Base-by-base conservation (phyloP, 2,888 invertebrate species). In the Osedax frankpressi region DNA sequence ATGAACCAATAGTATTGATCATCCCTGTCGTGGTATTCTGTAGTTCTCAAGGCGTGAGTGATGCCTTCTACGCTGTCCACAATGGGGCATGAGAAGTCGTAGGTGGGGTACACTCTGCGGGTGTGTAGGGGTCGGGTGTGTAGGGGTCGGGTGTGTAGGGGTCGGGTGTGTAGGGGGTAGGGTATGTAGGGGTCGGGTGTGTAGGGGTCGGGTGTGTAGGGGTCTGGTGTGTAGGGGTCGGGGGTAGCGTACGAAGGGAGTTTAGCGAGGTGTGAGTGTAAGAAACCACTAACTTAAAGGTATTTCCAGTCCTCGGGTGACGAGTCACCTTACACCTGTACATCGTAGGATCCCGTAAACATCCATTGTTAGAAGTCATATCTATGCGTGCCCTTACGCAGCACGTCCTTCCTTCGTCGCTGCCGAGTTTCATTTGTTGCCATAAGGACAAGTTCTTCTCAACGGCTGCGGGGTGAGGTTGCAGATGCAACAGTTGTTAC, bases 31-130 rank as follows among this genome's bases (percentile, higher is more conserved):
- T 94, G 94, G 85, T 99, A 99, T 86, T 99, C 98, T 86, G 94
- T 97, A 0, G 98, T 99, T 70, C 98, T 88, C 72, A 99, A 86
- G 0, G 95, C 93, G 83, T 99, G 98, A 0, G 98, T 99, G 25
- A 99, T 95, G 73, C 92, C 91, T 86, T 99, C 98, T 71, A 96
- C 88, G 24, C 94, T 91, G 85, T 99, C 98, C 71, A 99, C 97
- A 81, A 99, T 95, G 0, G 98, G 98, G 82, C 98, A 99, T 0
- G 98, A 96, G 87, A 99, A 99, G 86, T 99, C 98, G 82, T 99
- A 99, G 0, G 98, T 99, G 27, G 98, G 98, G 85, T 99, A 99
- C 0, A 95, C 96, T 82, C 94, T 94, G 84, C 26, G 85, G 85
- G 27, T 62, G 14, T 62, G 63, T 2, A 62, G 3, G 63, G 25